A percentile compares a stretch with the other conserved stretches of the same genome.
phyloP scores from a whole-genome alignment of 2,888 invertebrate genomes.

The Liopterus haemorrhoidalis region DNA sequence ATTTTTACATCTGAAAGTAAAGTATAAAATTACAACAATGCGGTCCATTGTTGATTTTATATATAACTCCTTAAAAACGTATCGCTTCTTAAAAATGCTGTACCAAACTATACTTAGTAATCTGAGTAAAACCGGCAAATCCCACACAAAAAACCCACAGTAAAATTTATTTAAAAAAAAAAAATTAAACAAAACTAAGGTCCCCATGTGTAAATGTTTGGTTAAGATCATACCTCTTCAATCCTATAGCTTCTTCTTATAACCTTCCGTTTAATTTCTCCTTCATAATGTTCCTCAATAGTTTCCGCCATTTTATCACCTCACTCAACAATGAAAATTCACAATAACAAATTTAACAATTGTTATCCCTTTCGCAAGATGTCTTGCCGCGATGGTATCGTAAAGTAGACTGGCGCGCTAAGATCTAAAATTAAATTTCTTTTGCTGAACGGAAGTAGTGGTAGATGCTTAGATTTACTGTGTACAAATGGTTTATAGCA shows the following conservation, averaged over 20 bases:
- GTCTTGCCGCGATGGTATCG: slow-evolving; percentile 38
- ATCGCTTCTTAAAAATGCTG: too few relatives aligned
- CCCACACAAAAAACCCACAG: too few relatives aligned
- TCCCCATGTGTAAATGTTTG: too few relatives aligned
- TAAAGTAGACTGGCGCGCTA: slow-evolving; percentile 40
- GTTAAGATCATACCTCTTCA: slow-evolving; percentile 63
- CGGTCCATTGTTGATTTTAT: too few relatives aligned
- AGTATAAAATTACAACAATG: too few relatives aligned
- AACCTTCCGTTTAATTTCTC: slow-evolving; percentile 64
- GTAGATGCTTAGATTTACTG: slow-evolving; percentile 20
- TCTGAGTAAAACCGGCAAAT: too few relatives aligned
- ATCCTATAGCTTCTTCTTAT: slow-evolving; percentile 65
- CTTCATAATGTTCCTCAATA: slow-evolving; percentile 64
- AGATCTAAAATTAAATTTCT: slow-evolving; percentile 35
- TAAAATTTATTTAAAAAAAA: too few relatives aligned
- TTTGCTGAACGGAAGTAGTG: slow-evolving; percentile 25
- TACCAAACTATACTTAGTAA: too few relatives aligned
- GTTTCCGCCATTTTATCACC: slow-evolving; percentile 55
- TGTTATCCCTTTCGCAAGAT: slow-evolving; percentile 21
- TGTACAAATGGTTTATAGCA: slow-evolving; percentile 14
- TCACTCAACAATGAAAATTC: slow-evolving; percentile 16
- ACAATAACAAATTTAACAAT: slow-evolving; percentile 27
- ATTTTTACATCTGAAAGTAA: too few relatives aligned
- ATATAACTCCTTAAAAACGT: too few relatives aligned
- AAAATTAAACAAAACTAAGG: too few relatives aligned